phyloP scores from a whole-genome alignment of 2,113 vertebrate species.

The Dicrurus megarhynchus region DNA sequence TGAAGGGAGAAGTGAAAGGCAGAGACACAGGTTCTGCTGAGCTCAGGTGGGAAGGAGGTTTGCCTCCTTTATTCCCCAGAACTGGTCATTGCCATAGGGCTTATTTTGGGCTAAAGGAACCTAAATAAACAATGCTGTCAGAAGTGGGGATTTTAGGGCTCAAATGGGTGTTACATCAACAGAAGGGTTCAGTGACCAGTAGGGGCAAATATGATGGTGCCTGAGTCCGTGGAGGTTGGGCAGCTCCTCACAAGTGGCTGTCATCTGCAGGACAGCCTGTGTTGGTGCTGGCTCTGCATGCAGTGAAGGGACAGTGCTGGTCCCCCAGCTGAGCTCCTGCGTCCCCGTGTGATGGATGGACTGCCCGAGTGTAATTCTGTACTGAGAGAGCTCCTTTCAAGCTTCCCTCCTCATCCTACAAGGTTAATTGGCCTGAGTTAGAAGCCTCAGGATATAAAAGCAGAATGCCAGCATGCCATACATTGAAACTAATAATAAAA shows the following conservation, averaged over 20 bases:
- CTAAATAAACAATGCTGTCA: fast-evolving
- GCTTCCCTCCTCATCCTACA: not conserved
- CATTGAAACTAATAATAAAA: not conserved
- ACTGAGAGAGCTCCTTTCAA: not conserved
- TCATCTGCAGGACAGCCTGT: not conserved
- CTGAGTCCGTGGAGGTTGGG: fast-evolving
- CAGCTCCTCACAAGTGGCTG: not conserved
- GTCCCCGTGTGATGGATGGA: fast-evolving
- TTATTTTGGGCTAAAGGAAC: not conserved
- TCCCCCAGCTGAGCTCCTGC: not conserved
- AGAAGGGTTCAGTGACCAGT: not conserved
- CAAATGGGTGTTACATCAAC: no score
- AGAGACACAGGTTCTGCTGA: not conserved
- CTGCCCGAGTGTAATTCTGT: not conserved
- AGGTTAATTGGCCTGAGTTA: not conserved
- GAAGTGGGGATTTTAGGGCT: not conserved
- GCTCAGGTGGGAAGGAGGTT: not conserved
- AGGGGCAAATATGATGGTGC: not conserved
- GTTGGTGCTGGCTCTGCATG: not conserved
- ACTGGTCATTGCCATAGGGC: not conserved
- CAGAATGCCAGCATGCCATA: not conserved
- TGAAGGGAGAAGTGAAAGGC: not conserved
- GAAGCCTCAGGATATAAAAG: not conserved
- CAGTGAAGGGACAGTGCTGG: fast-evolving
- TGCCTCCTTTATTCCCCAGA: not conserved